phyloP scores from a whole-genome alignment of 1,140 invertebrate genomes.

The Acromyrmex heyeri region DNA sequence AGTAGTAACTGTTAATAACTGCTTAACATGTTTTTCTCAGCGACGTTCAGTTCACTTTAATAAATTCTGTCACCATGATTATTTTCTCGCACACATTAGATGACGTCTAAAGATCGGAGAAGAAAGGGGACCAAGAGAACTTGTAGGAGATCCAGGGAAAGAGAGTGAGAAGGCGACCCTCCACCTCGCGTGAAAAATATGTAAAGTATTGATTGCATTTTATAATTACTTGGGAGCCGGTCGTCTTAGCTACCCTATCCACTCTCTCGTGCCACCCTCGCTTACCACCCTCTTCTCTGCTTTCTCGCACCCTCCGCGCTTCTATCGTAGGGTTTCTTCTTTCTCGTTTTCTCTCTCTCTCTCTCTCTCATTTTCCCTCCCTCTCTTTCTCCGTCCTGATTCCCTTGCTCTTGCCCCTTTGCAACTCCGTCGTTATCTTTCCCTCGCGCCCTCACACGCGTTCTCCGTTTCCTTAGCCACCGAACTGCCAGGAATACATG shows the following conservation, averaged over 20 bases:
- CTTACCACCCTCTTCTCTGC: constrained; percentile 72
- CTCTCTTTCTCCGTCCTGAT: constrained; percentile 62
- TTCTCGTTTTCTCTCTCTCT: constrained; percentile 61
- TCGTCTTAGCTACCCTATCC: constrained; percentile 86
- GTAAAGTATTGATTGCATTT: constrained; percentile 88
- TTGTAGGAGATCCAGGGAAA: constrained; percentile 41
- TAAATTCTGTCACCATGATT: constrained; percentile 48
- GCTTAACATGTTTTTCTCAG: constrained; percentile 17
- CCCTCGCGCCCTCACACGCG: constrained; percentile 39
- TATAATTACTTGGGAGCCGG: constrained; percentile 87
- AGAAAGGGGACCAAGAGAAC: constrained; percentile 67
- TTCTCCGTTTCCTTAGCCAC: constrained; percentile 62
- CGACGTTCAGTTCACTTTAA: constrained; percentile 46
- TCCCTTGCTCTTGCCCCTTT: constrained; percentile 67
- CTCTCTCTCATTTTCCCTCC: constrained; percentile 11
- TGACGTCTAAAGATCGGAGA: constrained; percentile 51
- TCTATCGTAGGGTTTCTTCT: constrained; percentile 72
- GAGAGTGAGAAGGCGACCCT: constrained; percentile 61
- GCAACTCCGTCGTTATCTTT: constrained; percentile 60
- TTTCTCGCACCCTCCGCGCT: constrained; percentile 79
- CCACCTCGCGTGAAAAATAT: constrained; percentile 86
- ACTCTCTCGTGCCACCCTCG: constrained; percentile 77
- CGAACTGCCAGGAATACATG: constrained; percentile 23
- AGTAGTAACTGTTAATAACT: background rate
- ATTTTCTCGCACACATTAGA: constrained; percentile 62